phyloP scores from a whole-genome alignment of 2,113 vertebrate genomes.

The Azemiops feae region DNA sequence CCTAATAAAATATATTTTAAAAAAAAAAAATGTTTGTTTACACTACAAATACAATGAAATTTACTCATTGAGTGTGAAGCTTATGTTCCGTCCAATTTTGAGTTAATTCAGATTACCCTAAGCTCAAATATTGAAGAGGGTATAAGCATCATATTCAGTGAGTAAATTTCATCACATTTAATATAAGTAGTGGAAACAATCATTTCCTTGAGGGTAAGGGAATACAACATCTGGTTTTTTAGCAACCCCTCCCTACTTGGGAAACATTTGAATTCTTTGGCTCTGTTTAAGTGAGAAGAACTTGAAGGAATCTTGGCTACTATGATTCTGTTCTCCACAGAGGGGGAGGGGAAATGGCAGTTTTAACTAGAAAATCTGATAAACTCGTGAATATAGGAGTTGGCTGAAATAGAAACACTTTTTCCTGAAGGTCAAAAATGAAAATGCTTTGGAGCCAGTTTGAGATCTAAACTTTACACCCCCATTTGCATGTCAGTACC shows the following conservation, averaged over 20 bases:
- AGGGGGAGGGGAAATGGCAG: conserved; percentile 62
- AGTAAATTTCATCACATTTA: conserved; percentile 54
- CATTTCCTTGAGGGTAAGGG: conserved; percentile 16
- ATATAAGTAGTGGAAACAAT: conserved; percentile 48
- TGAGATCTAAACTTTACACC: conserved; percentile 43
- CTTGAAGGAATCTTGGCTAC: conserved; percentile 70
- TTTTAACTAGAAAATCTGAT: conserved; percentile 75
- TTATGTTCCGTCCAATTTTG: not conserved
- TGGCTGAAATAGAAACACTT: conserved; percentile 68
- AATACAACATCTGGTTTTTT: conserved; percentile 40
- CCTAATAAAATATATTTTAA: no score
- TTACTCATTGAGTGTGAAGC: not conserved
- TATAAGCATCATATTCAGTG: conserved; percentile 5
- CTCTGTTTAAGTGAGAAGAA: conserved; percentile 69
- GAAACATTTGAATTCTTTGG: conserved; percentile 64
- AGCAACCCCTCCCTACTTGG: conserved; percentile 50
- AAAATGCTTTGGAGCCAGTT: conserved; percentile 48
- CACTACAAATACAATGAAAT: not conserved
- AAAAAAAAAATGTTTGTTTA: not conserved
- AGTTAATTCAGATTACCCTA: not conserved
- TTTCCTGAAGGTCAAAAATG: conserved; percentile 59
- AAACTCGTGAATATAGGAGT: conserved; percentile 70
- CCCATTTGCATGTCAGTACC: conserved; percentile 21
- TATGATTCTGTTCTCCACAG: conserved; percentile 62
- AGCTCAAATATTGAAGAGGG: not conserved